These are phyloP conservation scores for Notodonta ziczac DNA, from an alignment of 2,888 invertebrate species.

Conservation along the genomic window DNA sequence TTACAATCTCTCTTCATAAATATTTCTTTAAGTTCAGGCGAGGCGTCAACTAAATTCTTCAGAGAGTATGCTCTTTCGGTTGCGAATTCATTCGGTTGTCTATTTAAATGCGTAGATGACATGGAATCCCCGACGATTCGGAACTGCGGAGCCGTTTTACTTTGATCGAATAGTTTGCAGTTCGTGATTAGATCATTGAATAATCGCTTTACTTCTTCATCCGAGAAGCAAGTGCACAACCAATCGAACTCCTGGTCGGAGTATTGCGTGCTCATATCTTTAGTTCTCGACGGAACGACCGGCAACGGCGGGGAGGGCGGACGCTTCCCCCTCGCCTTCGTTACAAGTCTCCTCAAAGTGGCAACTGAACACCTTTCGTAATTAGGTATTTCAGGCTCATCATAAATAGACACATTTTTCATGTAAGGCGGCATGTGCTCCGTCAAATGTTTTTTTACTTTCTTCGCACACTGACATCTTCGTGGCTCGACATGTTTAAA, in stretches of 20 bases:
- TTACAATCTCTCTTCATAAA: slow-evolving; percentile 57
- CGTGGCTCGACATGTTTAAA: slow-evolving; percentile 54
- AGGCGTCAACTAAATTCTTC: slow-evolving; percentile 46
- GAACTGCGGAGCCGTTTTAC: slow-evolving; percentile 25
- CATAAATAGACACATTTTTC: slow-evolving; percentile 60
- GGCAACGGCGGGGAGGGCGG: slow-evolving; percentile 28
- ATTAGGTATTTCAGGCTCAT: slow-evolving; percentile 54
- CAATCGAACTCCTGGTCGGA: slow-evolving; percentile 59
- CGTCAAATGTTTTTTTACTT: slow-evolving; percentile 61
- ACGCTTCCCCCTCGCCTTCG: slow-evolving; percentile 44
- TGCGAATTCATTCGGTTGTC: slow-evolving; percentile 48
- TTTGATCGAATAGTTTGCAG: slow-evolving; percentile 21
- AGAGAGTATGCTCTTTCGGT: slow-evolving; percentile 55
- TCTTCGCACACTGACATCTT: slow-evolving; percentile 59
- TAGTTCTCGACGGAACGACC: slow-evolving; percentile 46
- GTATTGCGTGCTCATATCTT: slow-evolving; percentile 56
- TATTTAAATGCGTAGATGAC: slow-evolving; percentile 40
- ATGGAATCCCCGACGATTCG: slow-evolving; percentile 41
- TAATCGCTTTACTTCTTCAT: slow-evolving; percentile 52
- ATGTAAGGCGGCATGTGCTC: slow-evolving; percentile 72
- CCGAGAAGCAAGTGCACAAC: slow-evolving; percentile 65
- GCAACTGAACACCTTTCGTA: slow-evolving; percentile 60
- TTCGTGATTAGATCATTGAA: slow-evolving; percentile 33
- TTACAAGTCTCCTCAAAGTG: slow-evolving; percentile 56
- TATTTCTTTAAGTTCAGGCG: slow-evolving; percentile 61